phyloP scores from a whole-genome alignment of 2,888 invertebrate species.

The Eristalis tenax region DNA sequence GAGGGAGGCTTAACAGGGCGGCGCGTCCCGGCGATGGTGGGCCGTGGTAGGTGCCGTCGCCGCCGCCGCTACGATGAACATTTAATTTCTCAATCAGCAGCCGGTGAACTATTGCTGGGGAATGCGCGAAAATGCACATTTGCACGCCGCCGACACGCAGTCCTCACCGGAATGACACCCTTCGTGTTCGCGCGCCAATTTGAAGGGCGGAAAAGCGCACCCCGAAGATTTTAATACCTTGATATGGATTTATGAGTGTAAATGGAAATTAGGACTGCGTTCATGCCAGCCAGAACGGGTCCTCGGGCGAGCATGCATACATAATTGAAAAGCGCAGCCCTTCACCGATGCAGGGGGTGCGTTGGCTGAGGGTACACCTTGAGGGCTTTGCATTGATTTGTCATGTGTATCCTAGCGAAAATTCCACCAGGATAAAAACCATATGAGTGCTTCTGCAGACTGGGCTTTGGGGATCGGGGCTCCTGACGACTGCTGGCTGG shows the following conservation, averaged over 20 bases:
- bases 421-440: constrained; percentile 46
- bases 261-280: constrained; percentile 63
- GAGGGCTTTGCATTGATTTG: constrained; percentile 59
- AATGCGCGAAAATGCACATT: constrained; percentile 67
- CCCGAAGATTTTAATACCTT: constrained; percentile 56
- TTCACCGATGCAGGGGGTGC: constrained; percentile 5
- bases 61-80: constrained; percentile 24
- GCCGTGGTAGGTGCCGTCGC: background rate
- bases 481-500: constrained; percentile 23
- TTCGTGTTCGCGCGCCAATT: constrained; percentile 52
- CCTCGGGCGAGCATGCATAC: constrained; percentile 28
- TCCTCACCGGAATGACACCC: constrained; percentile 41
- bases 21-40: background rate
- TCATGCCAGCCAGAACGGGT: constrained; percentile 14
- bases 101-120: constrained; percentile 46
- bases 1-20: background rate
- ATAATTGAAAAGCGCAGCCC: constrained; percentile 51
- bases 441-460: background rate
- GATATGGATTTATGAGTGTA: constrained; percentile 70
- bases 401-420: constrained; percentile 62
- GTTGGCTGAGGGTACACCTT: constrained; percentile 7
- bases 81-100: constrained; percentile 70
- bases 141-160: constrained; percentile 40
- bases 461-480: background rate
- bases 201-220: constrained; percentile 63